These are phyloP conservation scores for Galeruca laticollis DNA, from an alignment of 2,888 invertebrate species.

Conservation along the genomic window DNA sequence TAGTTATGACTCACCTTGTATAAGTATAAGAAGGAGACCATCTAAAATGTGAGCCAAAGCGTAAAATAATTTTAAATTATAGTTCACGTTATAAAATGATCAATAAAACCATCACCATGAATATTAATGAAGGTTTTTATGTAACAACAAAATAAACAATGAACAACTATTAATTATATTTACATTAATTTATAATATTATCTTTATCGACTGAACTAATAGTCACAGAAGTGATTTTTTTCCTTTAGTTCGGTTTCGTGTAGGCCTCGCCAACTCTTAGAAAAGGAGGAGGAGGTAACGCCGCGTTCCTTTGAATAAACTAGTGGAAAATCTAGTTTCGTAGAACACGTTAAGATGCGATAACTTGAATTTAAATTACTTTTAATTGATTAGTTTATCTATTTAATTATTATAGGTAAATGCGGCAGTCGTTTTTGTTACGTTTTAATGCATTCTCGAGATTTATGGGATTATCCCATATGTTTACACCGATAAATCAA, in stretches of 20 bases:
- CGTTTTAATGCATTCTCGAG: slow-evolving; percentile 51
- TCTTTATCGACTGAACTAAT: slow-evolving; percentile 22
- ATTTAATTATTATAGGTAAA: slow-evolving; percentile 57
- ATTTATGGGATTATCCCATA: slow-evolving; percentile 48
- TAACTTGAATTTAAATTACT: slow-evolving; percentile 59
- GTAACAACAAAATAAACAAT: slow-evolving; percentile 1
- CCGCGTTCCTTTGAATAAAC: slow-evolving; percentile 40
- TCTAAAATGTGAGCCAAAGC: too few species aligned
- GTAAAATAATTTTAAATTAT: background rate
- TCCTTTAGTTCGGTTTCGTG: background rate
- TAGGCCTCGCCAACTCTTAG: background rate
- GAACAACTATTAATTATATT: slow-evolving; percentile 1
- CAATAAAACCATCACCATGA: background rate
- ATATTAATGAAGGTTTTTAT: background rate
- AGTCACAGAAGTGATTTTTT: slow-evolving; percentile 8
- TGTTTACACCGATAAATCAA: slow-evolving; percentile 41
- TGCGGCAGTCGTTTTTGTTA: slow-evolving; percentile 54
- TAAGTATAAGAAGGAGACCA: too few species aligned
- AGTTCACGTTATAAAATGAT: slow-evolving; percentile 4
- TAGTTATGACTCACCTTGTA: too few species aligned
- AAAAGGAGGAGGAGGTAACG: slow-evolving; percentile 14
- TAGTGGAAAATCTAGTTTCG: slow-evolving; percentile 55
- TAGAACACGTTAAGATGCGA: slow-evolving; percentile 49
- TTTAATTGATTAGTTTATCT: slow-evolving; percentile 60
- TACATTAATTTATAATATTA: slow-evolving; percentile 3